These are phyloP conservation scores for Spea hammondii DNA, from an alignment of 2,797 vertebrate genomes.

Conservation along the genomic window DNA sequence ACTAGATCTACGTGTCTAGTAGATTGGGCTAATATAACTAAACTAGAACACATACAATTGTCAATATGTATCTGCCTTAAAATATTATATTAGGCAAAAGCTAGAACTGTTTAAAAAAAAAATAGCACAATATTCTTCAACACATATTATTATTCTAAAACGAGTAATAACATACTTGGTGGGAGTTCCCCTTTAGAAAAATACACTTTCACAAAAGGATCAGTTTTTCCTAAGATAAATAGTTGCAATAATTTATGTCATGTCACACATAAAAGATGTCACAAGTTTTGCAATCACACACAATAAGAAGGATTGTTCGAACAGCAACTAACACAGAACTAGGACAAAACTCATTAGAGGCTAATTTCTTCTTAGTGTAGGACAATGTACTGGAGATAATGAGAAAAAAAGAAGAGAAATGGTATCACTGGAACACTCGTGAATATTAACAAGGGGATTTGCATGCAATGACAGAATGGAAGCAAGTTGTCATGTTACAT, in stretches of 20 bases:
- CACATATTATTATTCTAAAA: too few relatives aligned
- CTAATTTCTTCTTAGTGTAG: constrained; percentile 49
- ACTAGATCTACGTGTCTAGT: too few relatives aligned
- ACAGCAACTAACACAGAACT: constrained; percentile 46
- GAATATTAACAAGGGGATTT: constrained; percentile 52
- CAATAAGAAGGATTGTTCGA: constrained; percentile 33
- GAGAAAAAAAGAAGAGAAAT: constrained; percentile 51
- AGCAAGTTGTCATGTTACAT: constrained; percentile 40
- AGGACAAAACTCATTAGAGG: constrained; percentile 50
- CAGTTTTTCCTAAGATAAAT: too few relatives aligned
- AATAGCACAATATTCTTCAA: too few relatives aligned
- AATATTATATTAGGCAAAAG: too few relatives aligned
- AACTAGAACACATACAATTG: too few relatives aligned
- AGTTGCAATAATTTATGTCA: not conserved
- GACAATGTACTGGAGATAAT: constrained; percentile 50
- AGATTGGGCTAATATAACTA: too few relatives aligned
- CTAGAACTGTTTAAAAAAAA: too few relatives aligned
- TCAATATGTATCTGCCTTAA: too few relatives aligned
- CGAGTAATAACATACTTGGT: too few relatives aligned
- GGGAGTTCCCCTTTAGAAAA: too few relatives aligned
- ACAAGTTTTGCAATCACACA: constrained; percentile 26
- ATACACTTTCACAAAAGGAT: too few relatives aligned
- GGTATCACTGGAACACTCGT: constrained; percentile 36
- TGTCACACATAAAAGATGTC: constrained; percentile 25
- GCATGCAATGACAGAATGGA: constrained; percentile 48